Evolutionary conservation across 2,797 vertebrate genomes (phyloP), one percentile per base, ranked within the genome.

Genomic region (Gadopsis bispinosus): DNA sequence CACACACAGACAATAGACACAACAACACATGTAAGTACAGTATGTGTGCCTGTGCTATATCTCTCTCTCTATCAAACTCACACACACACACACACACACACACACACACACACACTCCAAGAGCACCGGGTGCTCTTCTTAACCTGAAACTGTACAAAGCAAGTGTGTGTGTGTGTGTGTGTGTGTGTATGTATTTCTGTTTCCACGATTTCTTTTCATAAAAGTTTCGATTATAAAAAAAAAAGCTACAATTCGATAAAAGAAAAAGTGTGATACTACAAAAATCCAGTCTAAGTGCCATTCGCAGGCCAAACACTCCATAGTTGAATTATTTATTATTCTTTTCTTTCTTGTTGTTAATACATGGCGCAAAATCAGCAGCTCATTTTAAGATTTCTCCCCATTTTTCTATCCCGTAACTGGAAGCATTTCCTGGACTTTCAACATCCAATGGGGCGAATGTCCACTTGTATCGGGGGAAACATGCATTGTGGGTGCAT

Each of bases 1-100:
- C 58, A 47, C 58, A 14, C 48, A 62, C 50, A 71, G 8, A 60
- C 29, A 4, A 41, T 53, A 53, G 51, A 55, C 62, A 79, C 16
- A 47, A 51, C 72, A 47, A 55, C 31, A 22, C 20, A 6, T 8
- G 12, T n/a, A 4, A 7, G 50, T 26, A 26, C 26, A 26, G 26
- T 26, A 26, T 51, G 45, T 37, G 20, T 76, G 31, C 7, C 47
- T 43, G 33, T 20, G 58, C 17, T 9, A 4, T 2, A 9, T 50
- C 37, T 56, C 8, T 53, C 16, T 61, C 16, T 62, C 50, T n/a
- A n/a, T 75, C 4, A 51, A 7, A 50, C 14, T 26, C 14, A 48
- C 47, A 37, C 43, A 33, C 69, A 48, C 47, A 37, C 43, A 33
- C 69, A 48, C 26, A 16, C 19, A 48, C 47, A 37, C 43, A 33